Evolutionary conservation across 2,888 invertebrate species (phyloP), one percentile per base, ranked within the genome.

Genomic region (Cantharis rustica): DNA sequence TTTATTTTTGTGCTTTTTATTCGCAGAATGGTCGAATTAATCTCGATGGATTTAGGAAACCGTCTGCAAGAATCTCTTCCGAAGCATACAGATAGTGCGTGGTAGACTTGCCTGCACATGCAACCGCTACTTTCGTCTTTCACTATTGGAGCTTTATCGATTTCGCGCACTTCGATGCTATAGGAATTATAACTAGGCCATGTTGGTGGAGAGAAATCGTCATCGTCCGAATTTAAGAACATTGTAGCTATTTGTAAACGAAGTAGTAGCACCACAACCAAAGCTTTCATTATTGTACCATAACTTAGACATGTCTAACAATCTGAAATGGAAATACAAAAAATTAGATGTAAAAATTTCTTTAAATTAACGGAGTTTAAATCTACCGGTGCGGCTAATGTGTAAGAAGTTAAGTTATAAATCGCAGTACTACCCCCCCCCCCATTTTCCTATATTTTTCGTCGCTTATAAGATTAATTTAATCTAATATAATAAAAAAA

Each of bases 1-100:
- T 83, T 84, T 13, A 92, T 90, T n/a, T 88, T 88, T 3, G 91
- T 89, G 1, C 90, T 90, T 73, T 90, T 88, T 7, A 92, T 87
- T 81, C 89, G 87, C 3, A 92, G 84, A 1, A 85, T 80, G 63
- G 88, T 87, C 17, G 89, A 88, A 71, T 82, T 82, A 3, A 88
- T 82, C 75, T 83, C 87, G 1, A 91, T 80, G 86, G 89, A 88
- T 86, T 88, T 88, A 0, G 92, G 91, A 82, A 91, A 90, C 16
- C 79, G 85, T 76, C 79, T 86, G 83, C 92, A 92, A 20, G 86
- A 88, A 61, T 89, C 89, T 73, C 90, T 89, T 7, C 91, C 91
- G 75, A 90, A 91, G 82, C 91, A 91, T 0, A 90, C 89, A 1
- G 89, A 86, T 13, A 88, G 86, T 16, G 82, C 85, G 0, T 83